phyloP scores from a whole-genome alignment of 1,140 invertebrate genomes.

The Lethocerus indicus region DNA sequence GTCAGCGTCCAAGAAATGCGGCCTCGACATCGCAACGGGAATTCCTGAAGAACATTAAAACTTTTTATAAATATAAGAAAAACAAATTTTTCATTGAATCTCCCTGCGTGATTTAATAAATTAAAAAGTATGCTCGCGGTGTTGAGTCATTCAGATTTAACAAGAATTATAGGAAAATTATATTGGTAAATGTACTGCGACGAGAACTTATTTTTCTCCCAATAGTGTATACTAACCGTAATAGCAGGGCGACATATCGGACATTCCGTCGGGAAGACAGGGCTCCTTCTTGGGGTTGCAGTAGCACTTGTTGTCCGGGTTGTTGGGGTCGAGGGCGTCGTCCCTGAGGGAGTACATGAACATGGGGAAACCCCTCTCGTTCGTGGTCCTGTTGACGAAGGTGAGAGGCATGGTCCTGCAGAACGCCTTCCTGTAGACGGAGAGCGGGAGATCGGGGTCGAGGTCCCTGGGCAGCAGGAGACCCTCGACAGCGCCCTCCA shows the following conservation, averaged over 20 bases:
- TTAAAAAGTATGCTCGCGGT: no score
- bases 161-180: no score
- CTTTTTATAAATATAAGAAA: not conserved
- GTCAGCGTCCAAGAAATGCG: constrained; percentile 59
- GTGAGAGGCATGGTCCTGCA: constrained; percentile 41
- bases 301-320: constrained; percentile 41
- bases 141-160: no score
- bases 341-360: constrained; percentile 30
- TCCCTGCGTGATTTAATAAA: no score
- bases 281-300: constrained; percentile 27
- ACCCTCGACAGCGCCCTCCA: constrained; percentile 22
- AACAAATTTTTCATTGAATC: no score
- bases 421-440: constrained; percentile 45
- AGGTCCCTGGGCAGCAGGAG: constrained; percentile 36
- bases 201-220: not conserved
- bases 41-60: constrained; percentile 31
- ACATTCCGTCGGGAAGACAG: constrained; percentile 41
- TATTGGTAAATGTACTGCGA: no score
- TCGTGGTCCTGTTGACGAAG: constrained; percentile 23
- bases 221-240: constrained; percentile 36
- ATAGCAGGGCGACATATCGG: constrained; percentile 50
- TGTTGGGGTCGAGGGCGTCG: constrained; percentile 34
- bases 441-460: constrained; percentile 30
- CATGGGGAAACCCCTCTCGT: constrained; percentile 24
- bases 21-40: constrained; percentile 51